Percentiles rank a stretch among this genome's conserved stretches.
Conservation (phyloP, 1,140 invertebrate species). For the Bombus confusus region DNA sequence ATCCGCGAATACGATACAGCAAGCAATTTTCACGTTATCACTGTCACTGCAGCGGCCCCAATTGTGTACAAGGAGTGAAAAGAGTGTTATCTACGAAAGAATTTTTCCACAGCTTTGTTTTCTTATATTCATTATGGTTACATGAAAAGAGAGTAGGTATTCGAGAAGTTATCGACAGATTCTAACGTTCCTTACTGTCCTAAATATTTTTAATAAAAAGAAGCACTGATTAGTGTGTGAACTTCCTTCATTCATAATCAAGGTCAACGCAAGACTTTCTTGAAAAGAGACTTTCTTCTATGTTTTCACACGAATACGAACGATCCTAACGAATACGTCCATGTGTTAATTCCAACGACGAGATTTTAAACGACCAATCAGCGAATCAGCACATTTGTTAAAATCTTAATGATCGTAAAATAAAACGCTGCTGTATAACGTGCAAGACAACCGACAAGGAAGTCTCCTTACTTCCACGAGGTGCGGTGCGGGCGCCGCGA, state of each 20-base stretch:
- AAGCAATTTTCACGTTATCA: background rate
- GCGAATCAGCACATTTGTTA: background rate
- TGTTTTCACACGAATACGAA: background rate
- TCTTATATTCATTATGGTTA: no score
- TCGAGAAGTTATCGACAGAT: background rate
- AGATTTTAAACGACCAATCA: background rate
- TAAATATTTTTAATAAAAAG: background rate
- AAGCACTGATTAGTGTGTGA: background rate
- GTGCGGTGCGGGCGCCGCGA: background rate
- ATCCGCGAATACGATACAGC: background rate
- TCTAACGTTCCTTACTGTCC: background rate
- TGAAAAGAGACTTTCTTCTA: background rate
- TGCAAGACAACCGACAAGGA: background rate
- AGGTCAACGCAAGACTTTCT: background rate
- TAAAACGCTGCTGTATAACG: conserved; percentile 38
- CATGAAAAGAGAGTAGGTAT: background rate
- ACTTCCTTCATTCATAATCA: background rate
- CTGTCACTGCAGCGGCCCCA: background rate
- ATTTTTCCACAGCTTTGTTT: background rate
- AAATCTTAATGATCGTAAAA: background rate
- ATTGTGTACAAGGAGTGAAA: background rate
- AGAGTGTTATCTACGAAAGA: background rate
- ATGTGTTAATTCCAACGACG: background rate
- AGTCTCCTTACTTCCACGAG: conserved; percentile 1
- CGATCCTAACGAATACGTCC: no score